A percentile compares a stretch with the other conserved stretches of the same genome.
Conservation (phyloP, 35 echinoderm and acorn worm genomes). For the Acanthaster planci region DNA sequence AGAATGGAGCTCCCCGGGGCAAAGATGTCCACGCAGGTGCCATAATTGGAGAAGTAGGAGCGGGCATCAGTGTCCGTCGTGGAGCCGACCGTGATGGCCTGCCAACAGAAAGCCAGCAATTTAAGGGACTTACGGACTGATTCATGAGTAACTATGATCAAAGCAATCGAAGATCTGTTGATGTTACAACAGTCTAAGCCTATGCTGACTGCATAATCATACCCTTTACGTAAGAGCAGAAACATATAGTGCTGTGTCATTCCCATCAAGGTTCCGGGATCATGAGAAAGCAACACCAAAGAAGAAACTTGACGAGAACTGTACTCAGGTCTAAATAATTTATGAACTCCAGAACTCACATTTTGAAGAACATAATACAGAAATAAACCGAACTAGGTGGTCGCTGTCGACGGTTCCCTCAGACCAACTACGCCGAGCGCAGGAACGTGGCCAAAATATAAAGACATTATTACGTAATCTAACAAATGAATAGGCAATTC, state of each 20-base stretch:
- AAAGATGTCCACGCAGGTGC: constrained; percentile 33
- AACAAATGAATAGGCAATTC: no score
- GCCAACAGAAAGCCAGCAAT: background rate
- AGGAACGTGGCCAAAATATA: no score
- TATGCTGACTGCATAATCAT: background rate
- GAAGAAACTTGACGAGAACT: no score
- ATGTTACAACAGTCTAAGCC: background rate
- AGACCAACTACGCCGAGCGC: background rate
- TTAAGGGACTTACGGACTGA: background rate
- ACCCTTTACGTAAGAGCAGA: background rate
- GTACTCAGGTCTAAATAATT: no score
- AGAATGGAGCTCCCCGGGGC: constrained; percentile 25
- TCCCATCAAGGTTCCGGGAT: no score
- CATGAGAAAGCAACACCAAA: no score
- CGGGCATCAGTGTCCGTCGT: background rate
- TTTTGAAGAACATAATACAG: no score
- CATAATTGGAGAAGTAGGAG: constrained; percentile 23
- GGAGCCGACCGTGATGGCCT: constrained; percentile 31
- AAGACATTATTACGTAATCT: no score
- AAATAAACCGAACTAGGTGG: background rate
- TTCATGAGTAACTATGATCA: background rate
- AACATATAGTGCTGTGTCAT: background rate
- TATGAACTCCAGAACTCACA: no score
- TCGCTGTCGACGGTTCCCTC: background rate
- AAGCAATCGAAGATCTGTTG: background rate